Evolutionary conservation across 2,113 vertebrate genomes (phyloP).

Genomic region (Podarcis raffonei): DNA sequence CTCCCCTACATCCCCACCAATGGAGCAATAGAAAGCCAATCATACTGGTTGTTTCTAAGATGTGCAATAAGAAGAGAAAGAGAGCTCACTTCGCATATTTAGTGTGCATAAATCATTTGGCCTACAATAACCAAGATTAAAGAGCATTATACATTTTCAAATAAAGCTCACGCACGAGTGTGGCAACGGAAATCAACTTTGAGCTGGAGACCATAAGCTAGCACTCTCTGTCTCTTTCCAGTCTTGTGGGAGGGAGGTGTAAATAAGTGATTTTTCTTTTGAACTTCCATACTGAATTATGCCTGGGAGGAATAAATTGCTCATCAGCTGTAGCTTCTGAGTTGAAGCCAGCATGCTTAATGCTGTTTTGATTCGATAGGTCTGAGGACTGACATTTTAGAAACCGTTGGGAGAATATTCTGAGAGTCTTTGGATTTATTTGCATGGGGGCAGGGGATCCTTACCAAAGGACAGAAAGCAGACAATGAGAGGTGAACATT

Average conservation of each 20-base stretch:
- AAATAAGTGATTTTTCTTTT: background rate
- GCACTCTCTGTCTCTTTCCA: background rate
- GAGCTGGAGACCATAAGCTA: background rate
- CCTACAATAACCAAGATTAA: slow-evolving; percentile 11
- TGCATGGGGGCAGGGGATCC: too few relatives aligned
- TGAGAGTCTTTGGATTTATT: background rate
- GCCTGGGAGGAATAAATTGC: background rate
- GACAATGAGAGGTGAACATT: background rate
- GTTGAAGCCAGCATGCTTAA: background rate
- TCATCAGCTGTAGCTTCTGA: background rate
- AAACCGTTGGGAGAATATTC: background rate
- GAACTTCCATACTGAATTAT: background rate
- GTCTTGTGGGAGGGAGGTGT: background rate
- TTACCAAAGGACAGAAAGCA: background rate
- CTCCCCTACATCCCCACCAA: too few relatives aligned
- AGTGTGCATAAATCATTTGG: background rate
- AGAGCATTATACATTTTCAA: slow-evolving; percentile 26
- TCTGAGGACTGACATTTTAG: background rate
- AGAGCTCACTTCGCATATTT: background rate
- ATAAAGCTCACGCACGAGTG: slow-evolving; percentile 2
- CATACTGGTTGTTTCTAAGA: background rate
- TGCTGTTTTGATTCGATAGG: background rate
- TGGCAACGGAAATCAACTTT: background rate
- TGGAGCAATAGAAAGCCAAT: background rate
- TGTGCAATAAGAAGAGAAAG: background rate